Conservation (phyloP, 2,113 vertebrate genomes). For the Turdus rufiventris region DNA sequence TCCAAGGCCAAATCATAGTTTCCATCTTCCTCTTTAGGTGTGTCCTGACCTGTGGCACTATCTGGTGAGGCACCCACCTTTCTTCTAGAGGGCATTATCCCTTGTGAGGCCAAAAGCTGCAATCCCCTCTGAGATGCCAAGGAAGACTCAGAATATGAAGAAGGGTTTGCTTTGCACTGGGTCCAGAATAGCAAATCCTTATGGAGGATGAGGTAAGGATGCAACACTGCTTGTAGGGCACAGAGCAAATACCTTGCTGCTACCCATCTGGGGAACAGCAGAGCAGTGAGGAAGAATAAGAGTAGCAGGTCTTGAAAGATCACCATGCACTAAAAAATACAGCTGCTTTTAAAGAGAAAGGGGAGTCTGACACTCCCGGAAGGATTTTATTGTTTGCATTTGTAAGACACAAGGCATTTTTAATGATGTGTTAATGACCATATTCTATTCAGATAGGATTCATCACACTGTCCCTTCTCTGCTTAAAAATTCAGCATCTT, state of each 20-base stretch:
- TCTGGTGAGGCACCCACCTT: not conserved
- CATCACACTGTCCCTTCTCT: not conserved
- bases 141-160: not conserved
- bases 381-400: conserved; percentile 47
- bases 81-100: not conserved
- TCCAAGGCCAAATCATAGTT: not conserved
- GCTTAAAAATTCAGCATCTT: conserved; percentile 1
- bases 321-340: not conserved
- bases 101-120: not conserved
- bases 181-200: not conserved
- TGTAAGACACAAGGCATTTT: not conserved
- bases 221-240: not conserved
- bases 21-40: not conserved
- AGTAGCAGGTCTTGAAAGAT: not conserved
- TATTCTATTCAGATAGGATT: conserved; percentile 27
- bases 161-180: not conserved
- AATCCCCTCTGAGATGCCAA: not conserved
- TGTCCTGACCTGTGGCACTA: not conserved
- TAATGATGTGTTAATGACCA: conserved; percentile 49
- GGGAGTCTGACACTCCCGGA: not conserved
- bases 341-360: conserved; percentile 34
- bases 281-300: not conserved
- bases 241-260: not conserved
- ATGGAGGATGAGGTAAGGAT: not conserved
- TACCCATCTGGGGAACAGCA: not conserved